Conservation (phyloP, 2,888 invertebrate species). For the Chydorus sphaericus region DNA sequence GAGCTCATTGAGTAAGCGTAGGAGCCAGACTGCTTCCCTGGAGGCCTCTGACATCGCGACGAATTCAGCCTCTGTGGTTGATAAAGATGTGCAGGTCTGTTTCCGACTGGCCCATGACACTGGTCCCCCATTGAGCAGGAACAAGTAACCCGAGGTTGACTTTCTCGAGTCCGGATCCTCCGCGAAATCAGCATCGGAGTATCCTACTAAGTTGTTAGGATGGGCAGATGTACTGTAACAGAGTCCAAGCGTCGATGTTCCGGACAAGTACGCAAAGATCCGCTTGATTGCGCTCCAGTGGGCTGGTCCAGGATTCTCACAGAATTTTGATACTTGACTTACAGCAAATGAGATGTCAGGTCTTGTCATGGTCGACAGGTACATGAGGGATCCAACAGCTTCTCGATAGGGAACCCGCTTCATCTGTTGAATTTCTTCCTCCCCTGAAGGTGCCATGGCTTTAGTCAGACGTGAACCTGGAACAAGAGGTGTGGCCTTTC, state of each 20-base stretch:
- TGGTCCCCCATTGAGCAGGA: neutral
- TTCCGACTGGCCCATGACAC: neutral
- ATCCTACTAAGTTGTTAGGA: neutral
- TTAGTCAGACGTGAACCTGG: neutral
- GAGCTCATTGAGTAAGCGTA: neutral
- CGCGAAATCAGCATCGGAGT: neutral
- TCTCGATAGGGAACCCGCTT: neutral
- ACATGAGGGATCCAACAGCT: neutral
- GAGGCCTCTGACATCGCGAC: neutral
- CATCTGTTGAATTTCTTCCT: neutral
- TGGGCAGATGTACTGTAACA: neutral
- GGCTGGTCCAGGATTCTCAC: neutral
- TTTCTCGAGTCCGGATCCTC: neutral
- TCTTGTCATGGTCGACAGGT: neutral
- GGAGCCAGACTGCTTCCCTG: neutral
- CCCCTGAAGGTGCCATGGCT: neutral
- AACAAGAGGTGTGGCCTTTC: neutral
- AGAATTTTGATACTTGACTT: neutral
- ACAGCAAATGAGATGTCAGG: neutral
- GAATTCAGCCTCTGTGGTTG: neutral
- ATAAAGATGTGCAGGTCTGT: neutral
- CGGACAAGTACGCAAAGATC: neutral
- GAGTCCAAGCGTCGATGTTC: neutral
- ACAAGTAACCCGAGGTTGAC: neutral
- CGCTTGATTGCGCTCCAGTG: neutral